Evolutionary conservation across 2,888 invertebrate species (phyloP).

Genomic region (Pristionchus exspectatus): DNA sequence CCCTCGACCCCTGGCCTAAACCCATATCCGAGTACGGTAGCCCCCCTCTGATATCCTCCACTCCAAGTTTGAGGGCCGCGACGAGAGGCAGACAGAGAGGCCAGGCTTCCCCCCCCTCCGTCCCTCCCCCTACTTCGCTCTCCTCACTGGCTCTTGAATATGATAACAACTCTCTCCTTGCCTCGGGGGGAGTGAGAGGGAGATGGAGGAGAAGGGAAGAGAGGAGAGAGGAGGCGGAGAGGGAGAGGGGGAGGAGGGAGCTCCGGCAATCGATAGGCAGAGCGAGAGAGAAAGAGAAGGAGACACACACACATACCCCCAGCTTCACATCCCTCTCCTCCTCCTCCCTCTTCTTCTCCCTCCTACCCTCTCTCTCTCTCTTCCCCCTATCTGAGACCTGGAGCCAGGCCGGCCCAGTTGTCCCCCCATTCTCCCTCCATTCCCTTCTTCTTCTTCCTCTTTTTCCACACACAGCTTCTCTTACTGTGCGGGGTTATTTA

Average conservation of each 20-base stretch:
- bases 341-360: slow-evolving; percentile 2
- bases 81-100: not conserved
- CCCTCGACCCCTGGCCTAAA: slow-evolving; percentile 9
- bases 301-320: not conserved
- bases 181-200: not conserved
- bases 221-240: not conserved
- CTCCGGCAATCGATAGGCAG: slow-evolving; percentile 44
- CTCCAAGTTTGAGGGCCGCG: slow-evolving; percentile 27
- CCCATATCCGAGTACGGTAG: slow-evolving; percentile 20
- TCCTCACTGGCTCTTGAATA: slow-evolving; percentile 33
- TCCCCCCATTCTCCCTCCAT: slow-evolving; percentile 2
- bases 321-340: not conserved
- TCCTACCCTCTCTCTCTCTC: slow-evolving; percentile 18
- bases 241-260: not conserved
- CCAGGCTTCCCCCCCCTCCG: not conserved
- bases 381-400: slow-evolving; percentile 45
- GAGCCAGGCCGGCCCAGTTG: not conserved
- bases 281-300: not conserved
- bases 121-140: not conserved
- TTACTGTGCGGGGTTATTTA: not conserved
- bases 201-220: not conserved
- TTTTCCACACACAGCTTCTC: not conserved
- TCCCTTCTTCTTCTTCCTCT: not conserved
- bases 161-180: slow-evolving; percentile 47
- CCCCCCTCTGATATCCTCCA: slow-evolving; percentile 17